Evolutionary conservation across 2,113 vertebrate genomes (phyloP).

Genomic region (Haemorhous mexicanus): DNA sequence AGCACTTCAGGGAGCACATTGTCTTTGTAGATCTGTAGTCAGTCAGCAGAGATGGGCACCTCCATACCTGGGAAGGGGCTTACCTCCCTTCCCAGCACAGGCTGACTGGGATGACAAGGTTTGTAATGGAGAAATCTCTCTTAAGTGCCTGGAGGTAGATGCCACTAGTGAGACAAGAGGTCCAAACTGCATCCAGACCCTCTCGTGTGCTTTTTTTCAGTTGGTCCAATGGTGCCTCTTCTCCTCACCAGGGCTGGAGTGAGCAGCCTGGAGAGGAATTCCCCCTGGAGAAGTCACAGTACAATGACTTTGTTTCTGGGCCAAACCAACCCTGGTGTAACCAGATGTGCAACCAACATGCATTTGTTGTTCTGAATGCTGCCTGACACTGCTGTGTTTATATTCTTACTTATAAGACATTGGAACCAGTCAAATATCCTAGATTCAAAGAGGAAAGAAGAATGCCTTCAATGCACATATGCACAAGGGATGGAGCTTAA

Average conservation of each 20-base stretch:
- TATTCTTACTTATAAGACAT: background rate
- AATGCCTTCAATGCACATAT: background rate
- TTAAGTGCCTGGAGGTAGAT: slow-evolving; percentile 3
- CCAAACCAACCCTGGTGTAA: background rate
- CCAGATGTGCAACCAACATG: accelerated
- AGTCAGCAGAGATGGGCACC: background rate
- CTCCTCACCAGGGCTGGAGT: background rate
- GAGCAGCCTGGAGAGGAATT: background rate
- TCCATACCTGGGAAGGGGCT: background rate
- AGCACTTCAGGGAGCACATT: background rate
- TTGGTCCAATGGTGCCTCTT: background rate
- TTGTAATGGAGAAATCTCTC: background rate
- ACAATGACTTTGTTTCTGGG: background rate
- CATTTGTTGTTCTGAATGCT: background rate
- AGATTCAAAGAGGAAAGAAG: accelerated
- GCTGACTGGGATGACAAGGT: background rate
- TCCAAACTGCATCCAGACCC: background rate
- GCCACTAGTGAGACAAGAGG: background rate
- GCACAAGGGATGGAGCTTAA: background rate
- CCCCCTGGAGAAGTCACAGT: background rate
- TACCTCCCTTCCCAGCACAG: background rate
- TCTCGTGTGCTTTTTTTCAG: background rate
- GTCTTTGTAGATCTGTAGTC: background rate
- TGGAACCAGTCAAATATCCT: background rate
- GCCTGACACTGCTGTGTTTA: background rate